Evolutionary conservation across 1,140 invertebrate genomes (phyloP), one percentile per base, ranked within the genome.

Genomic region (Lepeophtheirus salmonis): DNA sequence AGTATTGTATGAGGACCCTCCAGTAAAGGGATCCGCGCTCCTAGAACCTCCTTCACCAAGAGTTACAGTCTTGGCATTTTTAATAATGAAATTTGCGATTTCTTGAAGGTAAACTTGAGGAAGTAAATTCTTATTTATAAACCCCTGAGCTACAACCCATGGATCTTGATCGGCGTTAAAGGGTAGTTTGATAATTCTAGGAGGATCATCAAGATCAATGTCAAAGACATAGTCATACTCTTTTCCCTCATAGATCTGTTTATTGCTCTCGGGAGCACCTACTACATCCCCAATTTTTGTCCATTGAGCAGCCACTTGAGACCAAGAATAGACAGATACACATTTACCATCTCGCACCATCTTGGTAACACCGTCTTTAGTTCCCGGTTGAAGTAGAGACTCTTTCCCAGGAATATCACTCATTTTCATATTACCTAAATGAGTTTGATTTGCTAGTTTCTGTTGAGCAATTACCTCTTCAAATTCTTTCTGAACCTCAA

Each of bases 211-310:
- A 60, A 96, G 82, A 66, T 94, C 89, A 2, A 97, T 87, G 64
- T 79, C 83, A 70, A 97, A 97, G 17, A 96, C 90, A 73, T 82
- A 95, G 74, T 97, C 92, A 70, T 96, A 96, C 67, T 89, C 83
- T 67, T 74, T 70, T 64, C 89, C 89, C 67, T 92, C 81, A 68
- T 80, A 80, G 60, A 87, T 70, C 18, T 79, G 80, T 71, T 89
- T 92, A 4, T 83, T 25, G 17, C 24, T 25, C 17, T 41, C 55
- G 2, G 26, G 26, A 1, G 22, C 55, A 2, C 90, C 89, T 64
- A 88, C 79, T 1, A 95, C 87, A 68, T 94, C 87, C 1, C 91
- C 91, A 51, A 95, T 74, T 71, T 87, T 82, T 56, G 79, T 78
- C 91, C 91, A 96, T 48, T 79, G 75, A 18, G 74, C 75, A 73